Base-by-base conservation (phyloP, 1,140 invertebrate species). In the Leptinotarsa undecemlineata region DNA sequence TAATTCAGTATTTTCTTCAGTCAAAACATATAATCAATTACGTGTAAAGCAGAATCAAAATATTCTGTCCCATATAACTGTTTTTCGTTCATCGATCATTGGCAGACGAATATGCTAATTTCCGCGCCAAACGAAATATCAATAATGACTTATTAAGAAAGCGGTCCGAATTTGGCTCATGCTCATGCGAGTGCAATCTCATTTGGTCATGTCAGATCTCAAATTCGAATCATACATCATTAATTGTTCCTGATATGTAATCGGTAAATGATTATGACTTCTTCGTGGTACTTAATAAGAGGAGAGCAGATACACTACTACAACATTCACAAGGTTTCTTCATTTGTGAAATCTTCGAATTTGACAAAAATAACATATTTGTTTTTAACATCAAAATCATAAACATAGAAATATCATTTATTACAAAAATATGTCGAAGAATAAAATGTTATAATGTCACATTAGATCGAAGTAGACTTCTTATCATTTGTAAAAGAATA, bases 191-290 rank as follows among this genome's bases (percentile, higher is more conserved):
- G 66, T 68, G 66, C 33, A 68, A 68, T 68, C 66, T 47, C 66
- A 68, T 68, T 68, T 68, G 66, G 66, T 47, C 23, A 68, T 68
- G 66, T 68, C 66, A 68, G 66, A 42, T 26, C 66, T 68, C 23
- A 68, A 68, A 68, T 68, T 42, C 66, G 8, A 67, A n/a, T 48
- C 74, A 76, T 76, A 76, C 71, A 76, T 76, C 74, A 76, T 76
- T 73, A 68, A 68, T 68, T 68, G 66, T 72, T 73, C 57, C 64
- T 23, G 62, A 68, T 75, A 75, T 71, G 57, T 72, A 57, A 57
- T 72, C 74, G 74, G 72, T 76, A 76, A 76, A 76, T 75, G 47
- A 66, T 67, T 76, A 67, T 48, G 71, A 76, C 71, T 72, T 68
- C 42, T 68, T 42, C 23, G 42, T 42, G 42, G 23, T 42, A 68